Evolutionary conservation across 1,140 invertebrate species (phyloP).

Genomic region (Zaprionus tsacasi): DNA sequence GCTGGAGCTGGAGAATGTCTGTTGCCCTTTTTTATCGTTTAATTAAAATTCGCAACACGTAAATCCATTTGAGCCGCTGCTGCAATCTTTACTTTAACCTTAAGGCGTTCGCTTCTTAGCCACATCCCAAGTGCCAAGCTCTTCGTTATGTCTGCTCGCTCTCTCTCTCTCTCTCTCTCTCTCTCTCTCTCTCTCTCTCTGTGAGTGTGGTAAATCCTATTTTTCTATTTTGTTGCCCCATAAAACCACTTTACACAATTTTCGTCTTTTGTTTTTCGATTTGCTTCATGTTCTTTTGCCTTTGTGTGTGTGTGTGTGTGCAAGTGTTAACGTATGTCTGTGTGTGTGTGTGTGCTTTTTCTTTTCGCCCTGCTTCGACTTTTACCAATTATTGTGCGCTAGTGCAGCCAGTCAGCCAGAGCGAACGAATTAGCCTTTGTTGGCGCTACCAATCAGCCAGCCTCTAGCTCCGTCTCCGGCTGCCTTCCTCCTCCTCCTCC

Average conservation of each 20-base stretch:
- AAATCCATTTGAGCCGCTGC: slow-evolving; percentile 82
- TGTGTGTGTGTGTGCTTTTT: slow-evolving; percentile 28
- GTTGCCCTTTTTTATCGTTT: slow-evolving; percentile 77
- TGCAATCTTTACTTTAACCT: slow-evolving; percentile 83
- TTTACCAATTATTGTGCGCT: slow-evolving; percentile 79
- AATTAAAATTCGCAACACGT: slow-evolving; percentile 83
- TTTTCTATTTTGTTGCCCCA: slow-evolving; percentile 82
- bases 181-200: slow-evolving; percentile 24
- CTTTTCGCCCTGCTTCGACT: slow-evolving; percentile 42
- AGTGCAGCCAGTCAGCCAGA: slow-evolving; percentile 59
- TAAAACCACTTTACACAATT: slow-evolving; percentile 83
- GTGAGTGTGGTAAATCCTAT: slow-evolving; percentile 76
- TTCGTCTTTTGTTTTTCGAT: slow-evolving; percentile 82
- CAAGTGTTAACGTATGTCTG: background rate
- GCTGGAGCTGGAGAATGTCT: slow-evolving; percentile 61
- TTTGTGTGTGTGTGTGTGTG: slow-evolving; percentile 13
- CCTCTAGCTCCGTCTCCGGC: slow-evolving; percentile 16
- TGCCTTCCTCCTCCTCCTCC: background rate
- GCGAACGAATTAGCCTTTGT: slow-evolving; percentile 78
- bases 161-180: slow-evolving; percentile 11
- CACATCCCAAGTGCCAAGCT: slow-evolving; percentile 48
- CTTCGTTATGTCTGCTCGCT: slow-evolving; percentile 25
- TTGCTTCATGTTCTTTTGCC: slow-evolving; percentile 60
- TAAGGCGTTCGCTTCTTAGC: slow-evolving; percentile 64
- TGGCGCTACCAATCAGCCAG: slow-evolving; percentile 75